phyloP scores from a whole-genome alignment of 2,113 vertebrate species.

The Isurus oxyrinchus region DNA sequence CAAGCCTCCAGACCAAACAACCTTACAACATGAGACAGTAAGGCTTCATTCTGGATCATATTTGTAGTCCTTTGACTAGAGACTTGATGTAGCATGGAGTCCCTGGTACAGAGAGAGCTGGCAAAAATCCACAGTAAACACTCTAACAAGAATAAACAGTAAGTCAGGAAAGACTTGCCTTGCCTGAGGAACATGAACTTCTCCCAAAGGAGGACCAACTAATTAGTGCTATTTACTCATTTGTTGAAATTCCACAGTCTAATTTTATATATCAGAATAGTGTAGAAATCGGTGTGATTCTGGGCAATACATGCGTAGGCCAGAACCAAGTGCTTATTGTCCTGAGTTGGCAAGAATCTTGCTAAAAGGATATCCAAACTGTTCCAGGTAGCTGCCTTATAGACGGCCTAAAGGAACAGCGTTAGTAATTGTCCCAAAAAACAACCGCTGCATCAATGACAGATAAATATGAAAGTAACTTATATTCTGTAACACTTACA shows the following conservation, averaged over 20 bases:
- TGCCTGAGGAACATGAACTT: background rate
- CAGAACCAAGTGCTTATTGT: background rate
- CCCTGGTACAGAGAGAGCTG: background rate
- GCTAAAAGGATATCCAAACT: background rate
- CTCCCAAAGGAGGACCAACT: background rate
- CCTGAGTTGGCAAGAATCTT: background rate
- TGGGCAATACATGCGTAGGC: background rate
- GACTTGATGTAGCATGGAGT: background rate
- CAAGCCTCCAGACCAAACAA: no score
- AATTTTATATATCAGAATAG: background rate
- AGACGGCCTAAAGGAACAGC: background rate
- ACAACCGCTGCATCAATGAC: background rate
- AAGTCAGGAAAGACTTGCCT: background rate
- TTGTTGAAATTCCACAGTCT: background rate
- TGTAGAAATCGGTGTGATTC: background rate
- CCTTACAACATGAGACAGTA: background rate
- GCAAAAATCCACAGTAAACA: background rate
- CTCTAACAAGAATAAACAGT: background rate
- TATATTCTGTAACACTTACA: background rate
- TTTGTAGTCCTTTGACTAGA: background rate
- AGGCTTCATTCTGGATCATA: background rate
- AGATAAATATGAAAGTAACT: background rate
- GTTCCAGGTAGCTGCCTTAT: background rate
- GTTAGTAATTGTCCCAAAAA: background rate
- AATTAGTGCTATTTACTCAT: background rate